Evolutionary conservation across 2,113 vertebrate genomes (phyloP), one percentile per base, ranked within the genome.

Genomic region (Guaruba guarouba): DNA sequence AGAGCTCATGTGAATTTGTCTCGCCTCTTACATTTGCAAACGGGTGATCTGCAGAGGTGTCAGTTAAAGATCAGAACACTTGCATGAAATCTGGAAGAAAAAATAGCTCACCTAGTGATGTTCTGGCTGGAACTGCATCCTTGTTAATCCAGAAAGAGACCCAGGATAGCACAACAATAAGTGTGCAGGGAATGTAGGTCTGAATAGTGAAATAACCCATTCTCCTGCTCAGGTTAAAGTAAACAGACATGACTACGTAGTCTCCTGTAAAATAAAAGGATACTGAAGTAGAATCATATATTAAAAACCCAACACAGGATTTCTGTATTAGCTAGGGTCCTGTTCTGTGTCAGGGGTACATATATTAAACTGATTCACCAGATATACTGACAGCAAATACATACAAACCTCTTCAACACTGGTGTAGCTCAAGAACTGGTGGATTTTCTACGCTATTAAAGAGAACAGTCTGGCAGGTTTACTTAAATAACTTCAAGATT

Each of bases 131-230:
- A 27, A 99, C 99, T 2, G 99, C 99, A 92, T 99, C 99, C 96
- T 99, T 99, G 94, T 99, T 99, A 96, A 99, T 99, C 99, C 99
- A 99, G 97, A 99, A 99, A 25, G 99, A 99, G 49, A 99, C 99
- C 99, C 99, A 99, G 52, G 99, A 99, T 20, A 99, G 96, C 59
- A 99, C 99, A 11, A 99, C 99, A 15, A 99, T 99, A 48, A 99
- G 99, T 6, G 99, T 99, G 97, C 99, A 99, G 68, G 99, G 99
- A 82, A 99, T 99, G 88, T 99, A 99, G 46, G 99, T 99, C 98
- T 99, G 99, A 95, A 99, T 99, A 87, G 99, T 99, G 96, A 99
- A 99, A 97, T 99, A 99, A 25, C 99, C 99, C 99, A 99, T 99
- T 91, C 99, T 99, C 97, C 99, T 98, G 98, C 99, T 99, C 96